A percentile compares a stretch with the other conserved stretches of the same genome.
These are phyloP conservation scores for Cryptocephalus moraei DNA, from an alignment of 2,888 invertebrate genomes.

Conservation along the genomic window DNA sequence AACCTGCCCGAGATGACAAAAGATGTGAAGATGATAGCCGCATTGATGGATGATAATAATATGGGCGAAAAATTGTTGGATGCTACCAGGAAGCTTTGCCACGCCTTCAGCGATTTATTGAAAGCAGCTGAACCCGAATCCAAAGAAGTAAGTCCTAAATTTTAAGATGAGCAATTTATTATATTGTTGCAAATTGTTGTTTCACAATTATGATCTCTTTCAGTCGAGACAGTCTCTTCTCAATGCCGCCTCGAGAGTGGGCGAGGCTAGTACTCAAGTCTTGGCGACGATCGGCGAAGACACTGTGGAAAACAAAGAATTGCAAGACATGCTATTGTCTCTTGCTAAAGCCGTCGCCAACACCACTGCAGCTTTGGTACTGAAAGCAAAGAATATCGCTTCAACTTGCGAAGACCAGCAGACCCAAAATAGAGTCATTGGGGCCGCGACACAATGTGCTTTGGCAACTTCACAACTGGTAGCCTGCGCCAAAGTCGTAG, in stretches of 20 bases:
- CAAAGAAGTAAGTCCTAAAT: slow-evolving; percentile 46
- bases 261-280: slow-evolving; percentile 92
- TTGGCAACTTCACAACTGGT: slow-evolving; percentile 95
- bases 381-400: slow-evolving; percentile 94
- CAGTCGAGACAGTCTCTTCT: slow-evolving; percentile 80
- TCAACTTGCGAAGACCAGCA: slow-evolving; percentile 75
- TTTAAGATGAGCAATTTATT: neutral
- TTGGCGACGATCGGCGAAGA: slow-evolving; percentile 89
- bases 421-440: slow-evolving; percentile 41
- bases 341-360: slow-evolving; percentile 97
- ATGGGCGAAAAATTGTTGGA: slow-evolving; percentile 79
- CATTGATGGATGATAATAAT: slow-evolving; percentile 79
- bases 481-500: slow-evolving; percentile 91
- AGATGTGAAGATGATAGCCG: slow-evolving; percentile 90
- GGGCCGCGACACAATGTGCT: slow-evolving; percentile 94
- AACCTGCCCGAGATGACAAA: slow-evolving; percentile 94
- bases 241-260: slow-evolving; percentile 91
- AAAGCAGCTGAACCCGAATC: slow-evolving; percentile 93
- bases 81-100: slow-evolving; percentile 85
- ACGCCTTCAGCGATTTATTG: slow-evolving; percentile 88
- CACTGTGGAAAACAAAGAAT: slow-evolving; percentile 71
- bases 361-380: slow-evolving; percentile 90
- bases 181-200: neutral
- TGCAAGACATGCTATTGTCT: slow-evolving; percentile 81
- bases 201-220: slow-evolving; percentile 21